Conservation (phyloP, 2,113 vertebrate genomes). For the Thomomys bottae region DNA sequence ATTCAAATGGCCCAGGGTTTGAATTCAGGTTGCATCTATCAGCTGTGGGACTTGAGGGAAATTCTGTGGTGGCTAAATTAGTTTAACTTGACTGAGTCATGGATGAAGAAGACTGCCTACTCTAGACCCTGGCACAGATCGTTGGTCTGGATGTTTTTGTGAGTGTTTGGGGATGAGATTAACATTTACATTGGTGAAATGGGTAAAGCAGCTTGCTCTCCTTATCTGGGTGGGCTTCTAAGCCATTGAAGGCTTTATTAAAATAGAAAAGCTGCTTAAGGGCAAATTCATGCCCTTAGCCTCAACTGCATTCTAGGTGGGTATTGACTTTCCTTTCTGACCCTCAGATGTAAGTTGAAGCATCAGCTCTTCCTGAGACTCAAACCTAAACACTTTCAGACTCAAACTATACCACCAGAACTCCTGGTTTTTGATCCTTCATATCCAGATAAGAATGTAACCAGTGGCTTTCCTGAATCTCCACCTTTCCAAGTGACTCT, state of each 20-base stretch:
- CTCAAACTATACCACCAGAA: background rate
- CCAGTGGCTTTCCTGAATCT: background rate
- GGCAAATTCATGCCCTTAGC: background rate
- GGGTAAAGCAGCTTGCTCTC: background rate
- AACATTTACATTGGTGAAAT: conserved; percentile 6
- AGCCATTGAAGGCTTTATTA: background rate
- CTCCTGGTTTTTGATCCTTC: background rate
- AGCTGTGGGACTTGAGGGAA: background rate
- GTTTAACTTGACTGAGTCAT: background rate
- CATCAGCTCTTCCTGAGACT: background rate
- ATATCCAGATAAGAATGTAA: background rate
- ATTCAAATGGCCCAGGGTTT: background rate
- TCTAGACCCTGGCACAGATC: background rate
- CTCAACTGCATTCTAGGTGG: background rate
- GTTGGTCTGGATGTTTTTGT: background rate
- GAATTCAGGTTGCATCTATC: background rate
- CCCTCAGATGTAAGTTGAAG: background rate
- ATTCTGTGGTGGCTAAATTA: background rate
- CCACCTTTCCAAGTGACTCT: background rate
- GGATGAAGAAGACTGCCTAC: background rate
- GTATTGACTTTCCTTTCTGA: background rate
- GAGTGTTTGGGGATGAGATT: background rate
- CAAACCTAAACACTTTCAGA: background rate
- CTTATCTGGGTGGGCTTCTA: background rate
- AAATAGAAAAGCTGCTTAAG: background rate